Conservation (phyloP, 2,888 invertebrate species). For the Melolontha melolontha region DNA sequence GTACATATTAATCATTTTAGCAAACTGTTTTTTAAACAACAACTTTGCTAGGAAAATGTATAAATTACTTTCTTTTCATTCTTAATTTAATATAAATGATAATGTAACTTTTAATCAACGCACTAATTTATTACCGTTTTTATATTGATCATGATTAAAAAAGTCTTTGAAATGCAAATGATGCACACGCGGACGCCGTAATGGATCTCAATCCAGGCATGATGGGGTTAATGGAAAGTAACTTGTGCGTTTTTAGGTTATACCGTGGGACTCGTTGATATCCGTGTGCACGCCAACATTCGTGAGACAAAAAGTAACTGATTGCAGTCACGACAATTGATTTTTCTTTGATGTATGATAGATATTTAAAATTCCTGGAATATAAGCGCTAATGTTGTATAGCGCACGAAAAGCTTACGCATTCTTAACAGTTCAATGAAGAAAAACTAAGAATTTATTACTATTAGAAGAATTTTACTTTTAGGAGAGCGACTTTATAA, state of each 20-base stretch:
- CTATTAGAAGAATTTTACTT: not conserved
- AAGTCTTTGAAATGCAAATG: slow-evolving; percentile 20
- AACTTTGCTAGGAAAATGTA: too few species aligned
- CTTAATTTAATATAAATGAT: too few species aligned
- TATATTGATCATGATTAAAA: not conserved
- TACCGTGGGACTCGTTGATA: not conserved
- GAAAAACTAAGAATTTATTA: slow-evolving; percentile 8
- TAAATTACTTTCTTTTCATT: too few species aligned
- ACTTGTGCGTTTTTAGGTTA: slow-evolving; percentile 20
- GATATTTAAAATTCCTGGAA: slow-evolving; percentile 27
- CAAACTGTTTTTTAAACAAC: too few species aligned
- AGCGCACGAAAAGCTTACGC: not conserved
- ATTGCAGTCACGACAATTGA: slow-evolving; percentile 33
- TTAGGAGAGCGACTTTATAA: not conserved
- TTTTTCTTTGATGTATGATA: slow-evolving; percentile 17
- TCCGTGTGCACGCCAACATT: slow-evolving; percentile 19
- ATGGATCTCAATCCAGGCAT: not conserved
- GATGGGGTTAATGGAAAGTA: slow-evolving; percentile 20
- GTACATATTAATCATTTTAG: too few species aligned
- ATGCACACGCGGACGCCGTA: not conserved
- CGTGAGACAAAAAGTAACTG: slow-evolving; percentile 21
- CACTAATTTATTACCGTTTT: too few species aligned
- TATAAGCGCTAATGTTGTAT: slow-evolving; percentile 17
- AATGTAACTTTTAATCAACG: too few species aligned
- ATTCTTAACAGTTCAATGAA: slow-evolving; percentile 1